These are phyloP conservation scores for Pachyuromys duprasi DNA, from an alignment of 2,797 vertebrate genomes.

Conservation along the genomic window DNA sequence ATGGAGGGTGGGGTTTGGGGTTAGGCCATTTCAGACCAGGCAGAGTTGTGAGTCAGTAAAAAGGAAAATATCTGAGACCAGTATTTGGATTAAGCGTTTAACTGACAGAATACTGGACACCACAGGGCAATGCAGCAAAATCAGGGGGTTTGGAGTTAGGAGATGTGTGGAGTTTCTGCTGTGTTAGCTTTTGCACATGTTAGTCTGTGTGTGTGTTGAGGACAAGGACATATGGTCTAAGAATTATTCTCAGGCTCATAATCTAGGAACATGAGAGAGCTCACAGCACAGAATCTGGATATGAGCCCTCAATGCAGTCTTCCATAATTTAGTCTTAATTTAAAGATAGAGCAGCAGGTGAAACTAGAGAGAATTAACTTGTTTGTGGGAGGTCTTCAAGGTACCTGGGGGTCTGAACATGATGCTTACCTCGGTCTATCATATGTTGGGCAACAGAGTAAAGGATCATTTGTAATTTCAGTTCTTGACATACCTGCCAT, in stretches of 20 bases:
- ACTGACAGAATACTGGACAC: neutral
- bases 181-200: neutral
- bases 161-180: neutral
- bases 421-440: accelerated
- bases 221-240: neutral
- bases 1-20: neutral
- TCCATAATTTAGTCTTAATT: neutral
- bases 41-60: too few relatives aligned
- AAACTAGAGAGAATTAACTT: neutral
- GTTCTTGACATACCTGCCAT: neutral
- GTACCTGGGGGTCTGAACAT: neutral
- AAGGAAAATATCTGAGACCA: neutral
- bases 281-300: neutral
- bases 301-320: neutral
- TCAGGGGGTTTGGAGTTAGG: neutral
- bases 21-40: neutral
- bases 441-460: neutral
- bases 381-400: neutral
- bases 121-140: neutral
- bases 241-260: neutral
- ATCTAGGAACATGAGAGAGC: neutral
- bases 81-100: neutral
- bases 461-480: neutral
- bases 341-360: neutral
- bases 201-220: neutral